Evolutionary conservation across 2,113 vertebrate species (phyloP), one percentile per base, ranked within the genome.

Genomic region (Microcebus tavaratra): DNA sequence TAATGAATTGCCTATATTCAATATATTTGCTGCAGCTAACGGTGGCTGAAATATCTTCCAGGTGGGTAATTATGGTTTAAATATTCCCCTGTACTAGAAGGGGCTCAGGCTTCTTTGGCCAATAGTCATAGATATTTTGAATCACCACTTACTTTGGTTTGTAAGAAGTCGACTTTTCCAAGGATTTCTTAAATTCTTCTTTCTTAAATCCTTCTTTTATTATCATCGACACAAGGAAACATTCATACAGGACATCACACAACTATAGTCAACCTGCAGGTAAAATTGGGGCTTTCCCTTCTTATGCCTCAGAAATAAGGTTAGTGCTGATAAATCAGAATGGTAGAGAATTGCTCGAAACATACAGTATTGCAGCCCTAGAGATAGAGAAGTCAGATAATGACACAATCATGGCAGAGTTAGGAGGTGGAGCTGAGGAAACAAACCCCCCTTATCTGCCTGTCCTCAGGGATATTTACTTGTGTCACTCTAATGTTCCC

Each of bases 201-300:
- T 42, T 97, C 34, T 94, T 53, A 88, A 81, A 67, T 70, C 3
- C 20, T 92, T 31, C 8, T 92, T 75, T 88, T 61, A 84, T 90
- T 81, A 80, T 8, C 42, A 76, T 14, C 8, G 36, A 92, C 70
- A 23, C 45, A 90, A 88, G 31, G n/a, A 83, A 86, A 79, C 80
- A 39, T 18, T 78, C 57, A 70, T 34, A 55, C 5, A 72, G 21
- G 59, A 20, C n/a, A 86, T 8, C 25, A 72, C 25, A 59, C 10
- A 57, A 63, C 89, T 75, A 67, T 20, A 75, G 25, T 63, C 31
- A 91, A 94, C 10, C 80, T 92, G 7, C 20, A 68, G 42, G 25
- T 92, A 63, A 92, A 90, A 81, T 42, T 31, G 7, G 23, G 55
- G 21, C 8, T n/a, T 84, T 88, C 23, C 36, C 36, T 90, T 79